Base-by-base conservation (phyloP, 1,140 invertebrate genomes). In the Scaptomyza montana region DNA sequence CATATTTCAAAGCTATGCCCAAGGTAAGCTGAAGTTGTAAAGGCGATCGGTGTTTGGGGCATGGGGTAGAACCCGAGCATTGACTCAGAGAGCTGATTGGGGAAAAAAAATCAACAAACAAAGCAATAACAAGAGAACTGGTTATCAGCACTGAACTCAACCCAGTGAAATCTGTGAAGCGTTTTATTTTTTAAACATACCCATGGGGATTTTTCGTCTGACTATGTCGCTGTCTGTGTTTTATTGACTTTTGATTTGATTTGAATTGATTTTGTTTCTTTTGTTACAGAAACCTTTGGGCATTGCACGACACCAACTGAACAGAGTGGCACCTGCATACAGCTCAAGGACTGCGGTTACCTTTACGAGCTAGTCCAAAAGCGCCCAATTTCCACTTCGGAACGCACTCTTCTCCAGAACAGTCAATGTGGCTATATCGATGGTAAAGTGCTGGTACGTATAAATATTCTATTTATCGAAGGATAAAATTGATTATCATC, bases 121-220 rank as follows among this genome's bases (percentile, higher is more conserved):
- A 36, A 28, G 45, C 21, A n/a, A 45, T 13, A 46, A 59, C 16
- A 72, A 49, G 50, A 33, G 51, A 76, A 74, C 68, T 60, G 59
- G 67, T 77, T 82, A 86, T 86, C 82, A 82, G 51, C 45, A 60
- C 16, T 86, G 78, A 89, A 82, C 84, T 87, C 81, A 76, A 89
- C 71, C 82, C 82, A 39, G 10, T 30, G 70, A 12, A 70, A 25
- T 56, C 49, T 39, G 41, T 51, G 55, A 39, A 36, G 55, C 54
- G 13, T 43, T 50, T 43, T 54, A 63, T 36, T 41, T 39, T 33
- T 68, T 39, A 16, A 64, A 54, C 10, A 46, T 55, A 47, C 33
- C 61, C 16, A 39, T 33, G 71, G 62, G 67, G 60, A 43, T 64
- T 67, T 62, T 68, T 64, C 49, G 3, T 61, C 2, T n/a, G 7